Evolutionary conservation across 2,113 vertebrate genomes (phyloP).

Genomic region (Syngnathus scovelli): DNA sequence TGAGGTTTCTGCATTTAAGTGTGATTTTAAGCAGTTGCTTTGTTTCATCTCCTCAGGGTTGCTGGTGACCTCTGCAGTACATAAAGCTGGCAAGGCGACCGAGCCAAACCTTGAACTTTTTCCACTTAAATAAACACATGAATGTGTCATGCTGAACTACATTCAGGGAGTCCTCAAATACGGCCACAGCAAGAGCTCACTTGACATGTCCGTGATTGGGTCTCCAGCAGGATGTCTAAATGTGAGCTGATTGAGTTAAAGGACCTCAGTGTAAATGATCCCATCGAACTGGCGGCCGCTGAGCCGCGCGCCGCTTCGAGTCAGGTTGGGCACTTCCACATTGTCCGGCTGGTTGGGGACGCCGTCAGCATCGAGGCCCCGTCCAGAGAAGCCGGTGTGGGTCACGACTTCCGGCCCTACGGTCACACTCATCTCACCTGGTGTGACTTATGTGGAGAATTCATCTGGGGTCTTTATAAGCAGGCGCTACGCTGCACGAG

Average conservation of each 20-base stretch:
- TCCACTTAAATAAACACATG: neutral
- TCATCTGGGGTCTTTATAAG: conserved; percentile 92
- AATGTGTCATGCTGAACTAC: neutral
- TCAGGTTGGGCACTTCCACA: conserved; percentile 39
- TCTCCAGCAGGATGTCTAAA: conserved; percentile 61
- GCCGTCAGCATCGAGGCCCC: conserved; percentile 57
- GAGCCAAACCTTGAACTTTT: conserved; percentile 6
- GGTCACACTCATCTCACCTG: conserved; percentile 81
- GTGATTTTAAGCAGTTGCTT: conserved; percentile 1
- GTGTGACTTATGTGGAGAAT: conserved; percentile 95
- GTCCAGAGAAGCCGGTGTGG: conserved; percentile 60
- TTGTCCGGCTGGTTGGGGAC: conserved; percentile 64
- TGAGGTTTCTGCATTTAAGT: neutral
- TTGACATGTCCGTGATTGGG: conserved; percentile 34
- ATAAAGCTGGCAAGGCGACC: conserved; percentile 4
- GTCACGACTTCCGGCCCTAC: conserved; percentile 82
- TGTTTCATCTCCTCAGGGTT: conserved; percentile 23
- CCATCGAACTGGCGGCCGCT: conserved; percentile 67
- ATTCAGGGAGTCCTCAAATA: conserved; percentile 1
- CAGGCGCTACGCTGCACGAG: conserved; percentile 84
- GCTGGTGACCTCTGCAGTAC: neutral
- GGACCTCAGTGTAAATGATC: conserved; percentile 67
- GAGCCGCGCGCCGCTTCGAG: conserved; percentile 27
- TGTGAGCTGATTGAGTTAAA: conserved; percentile 77
- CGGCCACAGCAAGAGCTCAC: conserved; percentile 10